A percentile compares a stretch with the other conserved stretches of the same genome.
Conservation (phyloP, 2,113 vertebrate genomes). For the Syngnathus floridae region DNA sequence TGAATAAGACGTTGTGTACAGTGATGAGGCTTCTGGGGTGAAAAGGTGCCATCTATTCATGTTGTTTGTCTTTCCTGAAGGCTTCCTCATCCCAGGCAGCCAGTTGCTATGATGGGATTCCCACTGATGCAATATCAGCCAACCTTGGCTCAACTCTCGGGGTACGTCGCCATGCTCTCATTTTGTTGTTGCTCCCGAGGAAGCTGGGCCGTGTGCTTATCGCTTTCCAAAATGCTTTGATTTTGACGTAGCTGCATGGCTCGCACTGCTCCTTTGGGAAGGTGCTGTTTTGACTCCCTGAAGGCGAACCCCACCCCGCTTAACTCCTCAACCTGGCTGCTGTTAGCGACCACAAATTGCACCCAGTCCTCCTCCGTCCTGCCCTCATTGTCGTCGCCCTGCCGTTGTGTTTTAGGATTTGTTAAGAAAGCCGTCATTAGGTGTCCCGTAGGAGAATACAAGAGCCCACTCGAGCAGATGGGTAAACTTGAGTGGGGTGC, state of each 20-base stretch:
- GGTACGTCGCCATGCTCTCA: constrained; percentile 7
- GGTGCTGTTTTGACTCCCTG: constrained; percentile 28
- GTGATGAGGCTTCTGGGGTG: neutral
- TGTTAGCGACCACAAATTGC: constrained; percentile 2
- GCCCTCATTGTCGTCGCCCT: constrained; percentile 37
- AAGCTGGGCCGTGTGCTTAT: neutral
- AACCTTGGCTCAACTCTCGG: constrained; percentile 38
- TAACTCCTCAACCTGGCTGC: constrained; percentile 41
- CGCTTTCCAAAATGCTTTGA: neutral
- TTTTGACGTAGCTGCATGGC: neutral
- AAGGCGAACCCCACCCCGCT: constrained; percentile 32
- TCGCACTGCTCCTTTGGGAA: neutral
- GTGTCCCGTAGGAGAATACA: constrained; percentile 47
- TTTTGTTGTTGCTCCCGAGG: constrained; percentile 24
- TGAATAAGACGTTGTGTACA: neutral
- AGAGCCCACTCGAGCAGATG: constrained; percentile 51
- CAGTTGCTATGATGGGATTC: constrained; percentile 55
- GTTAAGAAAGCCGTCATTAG: constrained; percentile 63
- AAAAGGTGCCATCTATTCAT: neutral
- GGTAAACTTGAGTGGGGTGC: constrained; percentile 28
- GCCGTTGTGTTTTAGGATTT: constrained; percentile 44
- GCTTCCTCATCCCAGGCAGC: constrained; percentile 25
- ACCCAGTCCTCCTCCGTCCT: neutral
- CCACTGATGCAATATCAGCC: constrained; percentile 64
- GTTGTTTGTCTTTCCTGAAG: constrained; percentile 34